Percentiles rank a stretch among this genome's conserved stretches.
These are phyloP conservation scores for Adelphocoris suturalis DNA, from an alignment of 2,888 invertebrate species.

Conservation along the genomic window DNA sequence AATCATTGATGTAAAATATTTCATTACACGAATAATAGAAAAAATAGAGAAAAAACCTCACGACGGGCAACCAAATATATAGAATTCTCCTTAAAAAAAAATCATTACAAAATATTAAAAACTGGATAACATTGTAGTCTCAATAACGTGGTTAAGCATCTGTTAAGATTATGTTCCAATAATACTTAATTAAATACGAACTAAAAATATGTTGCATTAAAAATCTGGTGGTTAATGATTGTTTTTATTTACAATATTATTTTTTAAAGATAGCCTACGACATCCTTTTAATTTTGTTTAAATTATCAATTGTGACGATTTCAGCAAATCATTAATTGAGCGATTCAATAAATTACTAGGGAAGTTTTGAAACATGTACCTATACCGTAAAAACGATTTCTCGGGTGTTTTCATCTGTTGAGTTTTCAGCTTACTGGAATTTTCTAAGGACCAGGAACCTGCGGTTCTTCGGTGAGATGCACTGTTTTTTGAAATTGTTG, in stretches of 20 bases:
- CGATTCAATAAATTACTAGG: constrained; percentile 67
- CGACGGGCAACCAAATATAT: constrained; percentile 38
- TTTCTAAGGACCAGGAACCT: constrained; percentile 34
- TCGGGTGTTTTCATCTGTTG: constrained; percentile 41
- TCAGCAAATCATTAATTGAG: constrained; percentile 59
- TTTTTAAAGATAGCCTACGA: constrained; percentile 16
- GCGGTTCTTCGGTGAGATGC: background rate
- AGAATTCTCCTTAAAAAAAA: background rate
- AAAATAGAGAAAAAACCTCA: too few species aligned
- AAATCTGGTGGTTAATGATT: constrained; percentile 44
- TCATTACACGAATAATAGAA: background rate
- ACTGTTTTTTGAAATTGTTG: constrained; percentile 11
- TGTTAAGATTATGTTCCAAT: constrained; percentile 33
- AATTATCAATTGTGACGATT: constrained; percentile 43
- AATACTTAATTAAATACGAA: constrained; percentile 46
- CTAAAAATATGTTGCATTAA: constrained; percentile 49
- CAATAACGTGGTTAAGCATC: constrained; percentile 41
- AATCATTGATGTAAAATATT: background rate
- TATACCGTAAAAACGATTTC: constrained; percentile 40
- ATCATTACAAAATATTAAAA: background rate
- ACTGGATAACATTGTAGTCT: constrained; percentile 35
- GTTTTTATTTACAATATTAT: constrained; percentile 28
- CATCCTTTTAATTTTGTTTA: background rate
- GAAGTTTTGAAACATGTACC: constrained; percentile 39
- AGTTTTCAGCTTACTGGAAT: constrained; percentile 22